phyloP scores from a whole-genome alignment of 2,113 vertebrate species.

The Cairina moschata region DNA sequence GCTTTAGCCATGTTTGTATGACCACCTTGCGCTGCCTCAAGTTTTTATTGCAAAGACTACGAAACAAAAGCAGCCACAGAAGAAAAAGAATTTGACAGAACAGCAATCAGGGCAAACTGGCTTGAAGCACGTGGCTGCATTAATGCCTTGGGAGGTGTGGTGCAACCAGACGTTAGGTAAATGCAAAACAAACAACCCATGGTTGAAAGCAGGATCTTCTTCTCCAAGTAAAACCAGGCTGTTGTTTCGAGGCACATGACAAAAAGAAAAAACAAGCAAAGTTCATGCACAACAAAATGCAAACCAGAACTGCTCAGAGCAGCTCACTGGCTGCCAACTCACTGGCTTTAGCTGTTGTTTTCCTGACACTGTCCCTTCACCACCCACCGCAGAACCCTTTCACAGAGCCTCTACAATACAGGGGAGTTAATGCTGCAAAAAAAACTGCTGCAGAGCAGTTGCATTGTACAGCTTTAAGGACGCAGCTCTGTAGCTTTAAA shows the following conservation, averaged over 20 bases:
- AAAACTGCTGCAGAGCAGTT: not conserved
- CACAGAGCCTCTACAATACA: not conserved
- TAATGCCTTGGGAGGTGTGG: not conserved
- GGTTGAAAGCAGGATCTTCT: not conserved
- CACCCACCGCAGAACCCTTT: not conserved
- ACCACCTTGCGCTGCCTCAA: not conserved
- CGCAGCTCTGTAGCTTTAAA: not conserved
- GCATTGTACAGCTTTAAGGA: not conserved
- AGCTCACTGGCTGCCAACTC: not conserved
- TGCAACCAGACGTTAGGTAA: not conserved
- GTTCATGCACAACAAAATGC: not conserved
- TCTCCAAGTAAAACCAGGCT: not conserved
- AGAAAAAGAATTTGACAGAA: not conserved
- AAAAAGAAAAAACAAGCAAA: not conserved
- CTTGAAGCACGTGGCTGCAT: not conserved
- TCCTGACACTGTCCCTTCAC: not conserved
- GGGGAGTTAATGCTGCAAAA: not conserved
- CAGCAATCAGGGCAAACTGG: not conserved
- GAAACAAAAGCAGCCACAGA: not conserved
- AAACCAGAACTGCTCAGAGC: not conserved
- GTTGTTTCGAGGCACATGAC: not conserved
- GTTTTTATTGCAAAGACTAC: not conserved
- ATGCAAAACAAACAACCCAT: not conserved
- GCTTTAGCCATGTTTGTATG: not conserved
- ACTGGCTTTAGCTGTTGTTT: not conserved